phyloP scores from a whole-genome alignment of 2,113 vertebrate genomes.

The Phylloscopus whistleri region DNA sequence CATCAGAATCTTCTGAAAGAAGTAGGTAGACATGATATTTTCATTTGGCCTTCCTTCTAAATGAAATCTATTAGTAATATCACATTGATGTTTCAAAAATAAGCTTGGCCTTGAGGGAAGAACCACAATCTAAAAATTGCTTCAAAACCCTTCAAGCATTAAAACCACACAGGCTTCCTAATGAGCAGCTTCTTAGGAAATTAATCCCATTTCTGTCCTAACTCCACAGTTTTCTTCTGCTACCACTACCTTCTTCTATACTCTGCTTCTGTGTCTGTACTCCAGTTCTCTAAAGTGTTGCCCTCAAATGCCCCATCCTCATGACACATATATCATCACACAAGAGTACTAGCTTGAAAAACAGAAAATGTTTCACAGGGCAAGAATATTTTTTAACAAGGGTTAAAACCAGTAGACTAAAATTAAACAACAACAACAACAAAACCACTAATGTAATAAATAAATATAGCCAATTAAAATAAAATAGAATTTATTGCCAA shows the following conservation, averaged over 20 bases:
- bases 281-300: background rate
- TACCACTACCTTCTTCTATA: background rate
- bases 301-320: background rate
- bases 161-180: constrained; percentile 6
- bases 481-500: no score
- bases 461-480: no score
- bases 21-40: background rate
- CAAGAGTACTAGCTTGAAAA: background rate
- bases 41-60: background rate
- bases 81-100: constrained; percentile 25
- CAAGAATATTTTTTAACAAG: background rate
- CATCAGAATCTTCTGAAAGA: constrained; percentile 16
- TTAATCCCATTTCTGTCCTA: background rate
- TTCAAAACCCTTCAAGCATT: constrained; percentile 24
- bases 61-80: constrained; percentile 42
- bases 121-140: constrained; percentile 2
- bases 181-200: background rate
- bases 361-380: background rate
- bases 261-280: background rate
- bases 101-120: constrained; percentile 22
- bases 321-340: background rate
- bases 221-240: background rate
- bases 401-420: background rate
- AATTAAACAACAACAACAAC: background rate
- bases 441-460: background rate